phyloP scores from a whole-genome alignment of 2,113 vertebrate species.

The Motacilla tschutschensis region DNA sequence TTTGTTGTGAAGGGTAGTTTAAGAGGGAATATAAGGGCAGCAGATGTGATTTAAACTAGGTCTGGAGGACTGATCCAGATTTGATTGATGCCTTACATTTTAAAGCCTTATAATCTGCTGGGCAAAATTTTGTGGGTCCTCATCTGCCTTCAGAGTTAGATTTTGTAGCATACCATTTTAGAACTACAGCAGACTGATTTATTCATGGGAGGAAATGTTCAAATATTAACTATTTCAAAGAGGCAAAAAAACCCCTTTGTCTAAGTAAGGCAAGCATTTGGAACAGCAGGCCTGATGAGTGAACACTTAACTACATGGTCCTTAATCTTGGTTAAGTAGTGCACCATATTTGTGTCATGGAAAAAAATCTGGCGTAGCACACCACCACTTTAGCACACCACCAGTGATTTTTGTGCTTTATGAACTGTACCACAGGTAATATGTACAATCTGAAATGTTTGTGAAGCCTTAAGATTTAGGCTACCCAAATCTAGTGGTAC shows the following conservation, averaged over 20 bases:
- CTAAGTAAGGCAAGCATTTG: background rate
- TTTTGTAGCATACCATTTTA: background rate
- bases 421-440: conserved; percentile 39
- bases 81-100: background rate
- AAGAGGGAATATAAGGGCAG: background rate
- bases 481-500: conserved; percentile 20
- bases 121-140: background rate
- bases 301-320: background rate
- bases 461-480: conserved; percentile 49
- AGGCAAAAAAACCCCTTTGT: background rate
- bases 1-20: background rate
- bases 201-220: conserved; percentile 6
- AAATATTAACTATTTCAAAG: conserved; percentile 44
- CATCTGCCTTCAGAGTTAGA: background rate
- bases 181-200: background rate
- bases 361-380: background rate
- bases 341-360: background rate
- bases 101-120: background rate
- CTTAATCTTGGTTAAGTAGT: conserved; percentile 7
- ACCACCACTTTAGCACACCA: background rate
- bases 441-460: conserved; percentile 45
- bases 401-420: conserved; percentile 30
- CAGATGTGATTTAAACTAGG: background rate
- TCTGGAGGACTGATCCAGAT: background rate
- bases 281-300: background rate